Conservation (phyloP, 2,797 vertebrate species). For the Aldrovandia affinis region DNA sequence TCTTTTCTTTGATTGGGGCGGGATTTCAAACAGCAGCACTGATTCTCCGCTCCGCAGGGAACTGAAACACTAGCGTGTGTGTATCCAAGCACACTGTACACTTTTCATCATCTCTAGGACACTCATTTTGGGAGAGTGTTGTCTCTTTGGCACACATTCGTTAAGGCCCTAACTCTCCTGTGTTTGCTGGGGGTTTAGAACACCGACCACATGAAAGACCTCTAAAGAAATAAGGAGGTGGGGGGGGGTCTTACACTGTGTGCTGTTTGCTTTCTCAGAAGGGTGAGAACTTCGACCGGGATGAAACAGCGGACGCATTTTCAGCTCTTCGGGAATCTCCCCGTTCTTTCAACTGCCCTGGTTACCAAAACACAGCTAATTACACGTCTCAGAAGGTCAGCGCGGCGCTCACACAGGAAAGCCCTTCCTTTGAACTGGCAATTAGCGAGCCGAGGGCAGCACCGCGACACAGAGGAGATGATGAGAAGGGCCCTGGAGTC, state of each 20-base stretch:
- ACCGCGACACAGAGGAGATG: neutral
- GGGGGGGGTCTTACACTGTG: conserved; percentile 18
- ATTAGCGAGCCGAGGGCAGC: conserved; percentile 18
- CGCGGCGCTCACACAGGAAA: conserved; percentile 25
- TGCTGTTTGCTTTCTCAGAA: conserved; percentile 43
- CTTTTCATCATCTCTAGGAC: neutral
- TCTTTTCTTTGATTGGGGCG: neutral
- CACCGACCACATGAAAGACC: conserved; percentile 10
- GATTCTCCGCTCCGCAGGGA: neutral
- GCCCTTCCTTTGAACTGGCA: conserved; percentile 32
- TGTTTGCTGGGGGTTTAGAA: conserved; percentile 2
- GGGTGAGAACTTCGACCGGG: conserved; percentile 32
- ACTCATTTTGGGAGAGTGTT: neutral
- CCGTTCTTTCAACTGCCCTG: conserved; percentile 25
- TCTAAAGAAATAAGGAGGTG: neutral
- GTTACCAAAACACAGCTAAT: conserved; percentile 33
- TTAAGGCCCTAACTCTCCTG: neutral
- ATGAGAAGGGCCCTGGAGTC: conserved; percentile 18
- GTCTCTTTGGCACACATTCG: conserved; percentile 6
- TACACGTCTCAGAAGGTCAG: conserved; percentile 23
- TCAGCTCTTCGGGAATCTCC: conserved; percentile 13
- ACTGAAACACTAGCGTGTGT: neutral
- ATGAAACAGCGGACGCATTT: conserved; percentile 23
- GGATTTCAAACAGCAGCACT: neutral
- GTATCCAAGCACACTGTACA: neutral